Evolutionary conservation across 1,140 invertebrate species (phyloP), one percentile per base, ranked within the genome.

Genomic region (Hylaeus volcanicus): DNA sequence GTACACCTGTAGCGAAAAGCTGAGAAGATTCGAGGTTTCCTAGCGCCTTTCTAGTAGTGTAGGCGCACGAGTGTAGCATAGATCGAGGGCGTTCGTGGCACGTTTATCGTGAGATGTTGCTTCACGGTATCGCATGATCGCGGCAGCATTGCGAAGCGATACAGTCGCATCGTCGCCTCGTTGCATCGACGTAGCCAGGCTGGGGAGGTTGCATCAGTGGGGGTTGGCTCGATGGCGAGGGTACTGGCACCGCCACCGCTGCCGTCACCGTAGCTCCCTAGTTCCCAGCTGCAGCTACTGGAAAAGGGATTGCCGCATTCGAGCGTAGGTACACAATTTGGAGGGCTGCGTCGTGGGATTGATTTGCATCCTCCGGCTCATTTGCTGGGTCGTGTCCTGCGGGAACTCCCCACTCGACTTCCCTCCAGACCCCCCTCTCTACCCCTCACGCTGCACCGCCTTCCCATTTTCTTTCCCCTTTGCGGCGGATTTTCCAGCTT

Each of bases 361-460:
- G 92, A 93, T 93, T 93, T 93, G 92, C 92, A 93, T 92, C 91
- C 91, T 88, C 88, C 86, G 90, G 90, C 91, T 92, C 90, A 93
- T 92, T 93, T 92, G 87, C 88, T 68, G 88, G 90, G 89, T 91
- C 89, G 84, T 82, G 81, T 92, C 91, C 89, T 86, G 48, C 60
- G 91, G 89, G 91, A 90, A 53, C 79, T 45, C 74, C 61, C 39
- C 51, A n/a, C 70, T 68, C 58, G 55, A 8, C 37, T 60, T 14
- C 71, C 65, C 45, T 26, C 51, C 15, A 26, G 26, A 26, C 0
- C 45, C 11, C 66, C 41, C 64, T 43, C 8, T 6, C 4, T 12
- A 41, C 3, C 70, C 26, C 15, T 9, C 43, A 26, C 37, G 60
- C n/a, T 26, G 26, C 26, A 26, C 45, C 70, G 14, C 14, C 41